Base-by-base conservation (phyloP, 1,140 invertebrate species). In the Eurosta solidaginis region DNA sequence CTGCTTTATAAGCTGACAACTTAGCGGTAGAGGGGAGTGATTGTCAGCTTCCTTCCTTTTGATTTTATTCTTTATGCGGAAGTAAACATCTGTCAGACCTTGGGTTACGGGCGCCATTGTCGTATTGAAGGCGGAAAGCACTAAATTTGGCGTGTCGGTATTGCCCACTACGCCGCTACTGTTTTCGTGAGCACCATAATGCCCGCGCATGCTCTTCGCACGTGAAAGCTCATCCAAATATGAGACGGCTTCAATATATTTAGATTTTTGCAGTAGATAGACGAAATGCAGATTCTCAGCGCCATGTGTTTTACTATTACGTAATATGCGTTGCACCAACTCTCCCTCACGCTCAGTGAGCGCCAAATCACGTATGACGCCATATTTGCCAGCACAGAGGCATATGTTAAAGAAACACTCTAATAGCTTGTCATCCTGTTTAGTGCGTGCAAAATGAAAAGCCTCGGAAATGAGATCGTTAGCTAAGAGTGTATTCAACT, bases 161-260 rank as follows among this genome's bases (percentile, higher is more conserved):
- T 45, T 50, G 7, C 36, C 22, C 17, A 17, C 5, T 6, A 14
- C 40, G 54, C 14, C 68, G 45, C 22, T 49, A 29, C 22, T 52
- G 12, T 27, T 54, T 27, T 45, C 45, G 29, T 73, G 10, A 49
- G 54, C n/a, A 7, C 59, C 33, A 10, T 40, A 68, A n/a, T 68
- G 27, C 12, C 1, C n/a, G 33, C 59, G 59, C 2, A 44, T 40
- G 20, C 20, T 4, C 36, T 78, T 80, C 1, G 50, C n/a, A 49
- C 75, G 77, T 77, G 10, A 81, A 78, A 85, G 78, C 1, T 86
- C 82, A 68, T 88, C 83, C 81, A 87, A 82, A 10, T 84, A 84
- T 0, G 81, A 80, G 2, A 85, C 83, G 0, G 87, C 86, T 36
- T 88, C 87, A 22, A 88, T 81, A 20, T 85, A 88, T 73, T 85